Base-by-base conservation (phyloP, 1,140 invertebrate genomes). In the Trachymyrmex septentrionalis region DNA sequence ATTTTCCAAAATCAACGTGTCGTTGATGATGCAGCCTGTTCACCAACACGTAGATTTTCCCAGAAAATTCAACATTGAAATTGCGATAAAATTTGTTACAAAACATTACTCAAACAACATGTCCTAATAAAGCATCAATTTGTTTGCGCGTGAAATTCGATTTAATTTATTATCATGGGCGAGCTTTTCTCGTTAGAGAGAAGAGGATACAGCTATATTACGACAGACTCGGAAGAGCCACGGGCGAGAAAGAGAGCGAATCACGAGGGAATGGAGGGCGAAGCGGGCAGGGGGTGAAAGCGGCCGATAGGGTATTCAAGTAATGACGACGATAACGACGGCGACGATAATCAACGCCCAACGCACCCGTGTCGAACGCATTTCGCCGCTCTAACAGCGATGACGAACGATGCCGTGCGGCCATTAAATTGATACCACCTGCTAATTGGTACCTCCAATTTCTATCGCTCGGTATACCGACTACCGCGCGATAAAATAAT, bases 361-460 rank as follows among this genome's bases (percentile, higher is more conserved):
- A 6, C 21, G 76, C 71, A 66, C 19, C 80, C 75, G 53, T 87
- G 86, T 90, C 88, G 88, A 53, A 48, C 81, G 57, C 88, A 59
- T 78, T 82, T 87, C 81, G 38, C 76, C 27, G 78, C 75, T 61
- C 50, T 82, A 55, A 66, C 78, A 59, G 89, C 88, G 72, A 90
- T 90, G 89, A 90, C 86, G 88, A 85, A 90, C 88, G 88, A 88
- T 48, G 82, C 34, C 59, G 71, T 24, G 53, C 12, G 72, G 81
- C 86, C 88, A 86, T 90, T 90, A 90, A 90, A 90, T 90, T 82
- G 80, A 90, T 90, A 88, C 88, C 76, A 77, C 86, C 59, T 73
- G 89, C 89, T 90, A 90, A 90, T 90, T 90, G 89, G 88, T 90
- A 90, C 71, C 88, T 86, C 86, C 86, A 88, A 88, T 90, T 90